A percentile compares a stretch with the other conserved stretches of the same genome.
Evolutionary conservation across 2,797 vertebrate species (phyloP).

Genomic region (Pangasius macronema): DNA sequence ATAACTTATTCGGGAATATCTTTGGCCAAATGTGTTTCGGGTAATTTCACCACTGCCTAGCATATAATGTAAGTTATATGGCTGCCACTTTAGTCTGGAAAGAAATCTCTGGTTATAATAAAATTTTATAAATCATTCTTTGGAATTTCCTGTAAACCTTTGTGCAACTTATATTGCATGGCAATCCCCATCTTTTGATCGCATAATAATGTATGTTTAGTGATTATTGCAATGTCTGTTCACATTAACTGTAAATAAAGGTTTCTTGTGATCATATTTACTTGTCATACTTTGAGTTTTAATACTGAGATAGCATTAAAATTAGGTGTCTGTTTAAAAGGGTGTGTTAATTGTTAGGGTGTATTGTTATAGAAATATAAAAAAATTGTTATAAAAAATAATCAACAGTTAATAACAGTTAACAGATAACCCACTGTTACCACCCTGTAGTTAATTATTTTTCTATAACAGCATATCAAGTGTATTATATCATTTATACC

Average conservation of each 20-base stretch:
- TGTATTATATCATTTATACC: neutral
- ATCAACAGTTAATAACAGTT: neutral
- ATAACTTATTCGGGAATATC: constrained; percentile 64
- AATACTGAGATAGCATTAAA: neutral
- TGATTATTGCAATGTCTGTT: constrained; percentile 70
- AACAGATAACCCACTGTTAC: neutral
- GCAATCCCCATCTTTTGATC: constrained; percentile 55
- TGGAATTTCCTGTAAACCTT: constrained; percentile 59
- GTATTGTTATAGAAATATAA: neutral
- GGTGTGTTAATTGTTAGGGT: too few relatives aligned
- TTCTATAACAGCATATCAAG: neutral
- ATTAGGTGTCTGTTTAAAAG: too few relatives aligned
- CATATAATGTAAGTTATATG: constrained; percentile 53
- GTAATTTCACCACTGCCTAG: constrained; percentile 59
- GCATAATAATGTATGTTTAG: constrained; percentile 69
- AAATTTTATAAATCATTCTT: constrained; percentile 53
- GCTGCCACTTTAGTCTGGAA: constrained; percentile 58
- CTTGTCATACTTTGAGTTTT: constrained; percentile 11
- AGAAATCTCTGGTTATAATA: constrained; percentile 46
- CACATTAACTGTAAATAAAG: constrained; percentile 78
- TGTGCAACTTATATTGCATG: constrained; percentile 69
- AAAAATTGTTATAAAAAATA: too few relatives aligned
- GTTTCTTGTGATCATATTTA: constrained; percentile 61
- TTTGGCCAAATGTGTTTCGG: constrained; percentile 51
- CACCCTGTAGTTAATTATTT: neutral